phyloP scores from a whole-genome alignment of 2,888 invertebrate species.

The Serrognathus titanus region DNA sequence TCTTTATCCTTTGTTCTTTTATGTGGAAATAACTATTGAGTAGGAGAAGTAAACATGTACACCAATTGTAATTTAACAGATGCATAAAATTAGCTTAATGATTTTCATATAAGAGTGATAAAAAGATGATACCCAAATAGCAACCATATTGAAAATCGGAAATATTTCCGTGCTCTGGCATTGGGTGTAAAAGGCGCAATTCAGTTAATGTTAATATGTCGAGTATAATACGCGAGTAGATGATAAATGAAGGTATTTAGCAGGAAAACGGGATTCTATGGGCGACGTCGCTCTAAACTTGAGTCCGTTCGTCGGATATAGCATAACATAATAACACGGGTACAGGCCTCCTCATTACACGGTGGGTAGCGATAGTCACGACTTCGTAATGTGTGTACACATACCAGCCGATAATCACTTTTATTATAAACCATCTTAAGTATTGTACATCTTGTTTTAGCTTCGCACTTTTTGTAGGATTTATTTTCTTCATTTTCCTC shows the following conservation, averaged over 20 bases:
- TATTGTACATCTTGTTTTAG: conserved; percentile 46
- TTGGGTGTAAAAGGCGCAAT: conserved; percentile 2
- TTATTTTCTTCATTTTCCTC: conserved; percentile 24
- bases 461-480: conserved; percentile 39
- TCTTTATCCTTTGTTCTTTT: too few species aligned
- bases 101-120: too few species aligned
- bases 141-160: neutral
- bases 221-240: neutral
- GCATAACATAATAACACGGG: conserved; percentile 28
- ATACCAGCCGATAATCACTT: conserved; percentile 48
- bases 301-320: conserved; percentile 23
- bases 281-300: neutral
- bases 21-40: too few species aligned
- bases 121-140: neutral
- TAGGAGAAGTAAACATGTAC: too few species aligned
- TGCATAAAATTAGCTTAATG: too few species aligned
- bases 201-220: conserved; percentile 2
- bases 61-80: too few species aligned
- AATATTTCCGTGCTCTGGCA: neutral
- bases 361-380: conserved; percentile 51
- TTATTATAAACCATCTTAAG: conserved; percentile 45
- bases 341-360: conserved; percentile 48
- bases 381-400: conserved; percentile 48
- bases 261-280: neutral
- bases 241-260: conserved; percentile 4